Evolutionary conservation across 1,140 invertebrate species (phyloP).

Genomic region (Galleria mellonella): DNA sequence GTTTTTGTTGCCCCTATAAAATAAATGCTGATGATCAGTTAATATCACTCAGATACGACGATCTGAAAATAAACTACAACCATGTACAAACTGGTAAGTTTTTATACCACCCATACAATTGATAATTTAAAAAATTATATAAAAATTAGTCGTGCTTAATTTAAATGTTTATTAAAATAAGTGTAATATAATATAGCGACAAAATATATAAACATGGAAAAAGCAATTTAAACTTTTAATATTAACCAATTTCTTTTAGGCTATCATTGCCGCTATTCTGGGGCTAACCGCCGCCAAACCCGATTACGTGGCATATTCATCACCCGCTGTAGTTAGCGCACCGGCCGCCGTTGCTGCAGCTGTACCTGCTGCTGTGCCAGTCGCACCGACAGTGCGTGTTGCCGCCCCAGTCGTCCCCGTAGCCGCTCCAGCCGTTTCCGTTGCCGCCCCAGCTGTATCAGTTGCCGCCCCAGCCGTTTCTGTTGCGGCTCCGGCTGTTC

Average conservation of each 20-base stretch:
- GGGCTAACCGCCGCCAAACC: background rate
- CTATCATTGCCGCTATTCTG: background rate
- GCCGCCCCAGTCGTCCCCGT: conserved; percentile 13
- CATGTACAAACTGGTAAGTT: conserved; percentile 2
- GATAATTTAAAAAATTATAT: no score
- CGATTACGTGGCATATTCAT: conserved; percentile 1
- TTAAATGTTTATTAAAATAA: no score
- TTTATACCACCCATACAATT: background rate
- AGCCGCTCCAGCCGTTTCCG: conserved; percentile 18
- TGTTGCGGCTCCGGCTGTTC: no score
- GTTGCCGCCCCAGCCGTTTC: background rate
- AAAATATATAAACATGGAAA: no score
- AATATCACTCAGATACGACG: background rate
- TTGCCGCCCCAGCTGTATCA: conserved; percentile 12
- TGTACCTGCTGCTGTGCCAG: background rate
- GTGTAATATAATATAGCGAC: no score
- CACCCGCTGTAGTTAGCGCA: background rate
- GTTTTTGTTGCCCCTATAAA: background rate
- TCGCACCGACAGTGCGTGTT: background rate
- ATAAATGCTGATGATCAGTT: background rate
- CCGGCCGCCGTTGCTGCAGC: background rate
- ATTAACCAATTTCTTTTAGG: background rate
- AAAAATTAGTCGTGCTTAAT: no score
- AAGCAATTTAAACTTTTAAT: no score
- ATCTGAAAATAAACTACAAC: background rate